These are phyloP conservation scores for Erpobdella octoculata DNA, from an alignment of 2,888 invertebrate species.

Conservation along the genomic window DNA sequence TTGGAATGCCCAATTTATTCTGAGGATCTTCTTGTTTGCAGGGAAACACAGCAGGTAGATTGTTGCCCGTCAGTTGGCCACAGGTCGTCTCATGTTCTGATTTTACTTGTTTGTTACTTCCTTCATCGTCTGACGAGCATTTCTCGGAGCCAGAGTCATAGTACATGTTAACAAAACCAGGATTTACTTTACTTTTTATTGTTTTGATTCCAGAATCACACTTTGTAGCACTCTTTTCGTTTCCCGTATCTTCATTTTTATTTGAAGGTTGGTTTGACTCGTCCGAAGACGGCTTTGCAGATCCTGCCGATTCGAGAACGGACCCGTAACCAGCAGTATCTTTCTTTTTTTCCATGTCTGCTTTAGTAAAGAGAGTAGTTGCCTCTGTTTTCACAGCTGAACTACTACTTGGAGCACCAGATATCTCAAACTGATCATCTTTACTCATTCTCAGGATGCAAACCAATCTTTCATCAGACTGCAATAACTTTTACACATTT, in stretches of 20 bases:
- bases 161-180: slow-evolving; percentile 19
- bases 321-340: neutral
- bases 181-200: neutral
- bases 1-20: slow-evolving; percentile 7
- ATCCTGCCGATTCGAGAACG: neutral
- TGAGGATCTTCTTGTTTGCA: neutral
- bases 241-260: slow-evolving; percentile 1
- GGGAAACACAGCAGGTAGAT: neutral
- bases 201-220: neutral
- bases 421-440: neutral
- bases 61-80: neutral
- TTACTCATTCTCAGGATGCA: slow-evolving; percentile 11
- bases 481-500: no score
- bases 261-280: neutral
- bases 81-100: no score
- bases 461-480: no score
- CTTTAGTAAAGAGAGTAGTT: neutral
- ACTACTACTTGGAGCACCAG: no score
- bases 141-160: slow-evolving; percentile 21
- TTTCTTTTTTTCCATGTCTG: neutral
- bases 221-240: neutral
- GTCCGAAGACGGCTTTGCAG: neutral
- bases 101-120: neutral
- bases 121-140: neutral
- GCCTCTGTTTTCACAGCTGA: neutral